A percentile compares a stretch with the other conserved stretches of the same genome.
Evolutionary conservation across 2,888 invertebrate species (phyloP).

Genomic region (Synanthedon formicaeformis): DNA sequence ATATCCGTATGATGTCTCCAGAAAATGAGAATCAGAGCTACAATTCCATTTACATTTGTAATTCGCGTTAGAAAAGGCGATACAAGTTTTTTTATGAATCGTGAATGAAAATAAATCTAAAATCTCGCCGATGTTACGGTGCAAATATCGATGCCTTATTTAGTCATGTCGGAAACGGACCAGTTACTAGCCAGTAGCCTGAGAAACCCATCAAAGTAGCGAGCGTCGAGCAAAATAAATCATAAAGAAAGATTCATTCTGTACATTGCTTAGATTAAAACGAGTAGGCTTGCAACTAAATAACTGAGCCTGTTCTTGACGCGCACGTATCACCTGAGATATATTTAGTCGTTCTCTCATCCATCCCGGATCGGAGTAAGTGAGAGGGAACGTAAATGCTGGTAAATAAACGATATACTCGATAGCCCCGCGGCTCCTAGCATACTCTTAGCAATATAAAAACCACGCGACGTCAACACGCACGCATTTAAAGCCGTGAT

Average conservation of each 20-base stretch:
- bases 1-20: background rate
- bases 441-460: slow-evolving; percentile 34
- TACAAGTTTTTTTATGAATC: slow-evolving; percentile 4
- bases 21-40: background rate
- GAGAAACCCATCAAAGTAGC: slow-evolving; percentile 47
- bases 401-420: slow-evolving; percentile 42
- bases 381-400: slow-evolving; percentile 32
- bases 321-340: background rate
- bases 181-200: slow-evolving; percentile 51
- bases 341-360: slow-evolving; percentile 23
- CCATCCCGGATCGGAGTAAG: slow-evolving; percentile 26
- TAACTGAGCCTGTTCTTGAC: slow-evolving; percentile 4
- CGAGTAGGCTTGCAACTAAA: slow-evolving; percentile 26
- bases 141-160: slow-evolving; percentile 57
- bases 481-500: slow-evolving; percentile 40
- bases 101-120: slow-evolving; percentile 35
- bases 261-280: slow-evolving; percentile 41
- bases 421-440: slow-evolving; percentile 36
- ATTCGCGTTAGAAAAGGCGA: background rate
- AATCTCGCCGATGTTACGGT: slow-evolving; percentile 16
- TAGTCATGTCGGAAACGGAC: slow-evolving; percentile 54
- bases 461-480: slow-evolving; percentile 45
- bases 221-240: slow-evolving; percentile 37
- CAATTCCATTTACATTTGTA: background rate
- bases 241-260: slow-evolving; percentile 57